Evolutionary conservation across 2,888 invertebrate species (phyloP), one percentile per base, ranked within the genome.

Genomic region (Neoaliturus tenellus): DNA sequence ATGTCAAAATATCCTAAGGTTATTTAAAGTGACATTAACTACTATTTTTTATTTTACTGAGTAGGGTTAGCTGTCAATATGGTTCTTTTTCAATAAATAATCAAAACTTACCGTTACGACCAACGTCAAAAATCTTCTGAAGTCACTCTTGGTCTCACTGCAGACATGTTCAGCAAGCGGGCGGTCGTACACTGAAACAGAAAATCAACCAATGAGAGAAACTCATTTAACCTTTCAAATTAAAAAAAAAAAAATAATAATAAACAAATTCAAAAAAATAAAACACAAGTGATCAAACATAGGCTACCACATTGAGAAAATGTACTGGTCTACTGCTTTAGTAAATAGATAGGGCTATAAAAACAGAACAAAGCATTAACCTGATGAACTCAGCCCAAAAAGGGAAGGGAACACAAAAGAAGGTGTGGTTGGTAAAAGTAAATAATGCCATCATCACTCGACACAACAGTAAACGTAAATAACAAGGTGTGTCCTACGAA

Each of bases 121-220:
- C 85, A 96, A 92, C 0, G 96, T 95, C 25, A 97, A 92, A 67
- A 97, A 92, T 2, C 96, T 93, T 12, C 96, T 93, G 91, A 96
- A 95, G 91, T 96, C 94, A 0, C 96, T 96, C 0, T 95, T 94
- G 0, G 96, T 96, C 90, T 96, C 96, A 71, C 94, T 94, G 89
- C 94, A 94, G 91, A 96, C 93, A 89, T 95, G 95, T 88, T 95
- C 94, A 20, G 95, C 95, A 83, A 96, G 89, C 0, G 94, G 94
- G 0, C 94, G 92, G 85, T 93, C 92, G 89, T 93, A 95, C 89
- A 95, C 95, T 95, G 89, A 28, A 71, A 51, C 12, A 17, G 33
- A 78, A 35, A 62, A 48, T 48, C 6, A 48, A 48, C 12, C 39
- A 39, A 35, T 35, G 35, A 35, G 35, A 35, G 35, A 35, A 6